Base-by-base conservation (phyloP, 2,888 invertebrate species). In the Encarsia formosa region DNA sequence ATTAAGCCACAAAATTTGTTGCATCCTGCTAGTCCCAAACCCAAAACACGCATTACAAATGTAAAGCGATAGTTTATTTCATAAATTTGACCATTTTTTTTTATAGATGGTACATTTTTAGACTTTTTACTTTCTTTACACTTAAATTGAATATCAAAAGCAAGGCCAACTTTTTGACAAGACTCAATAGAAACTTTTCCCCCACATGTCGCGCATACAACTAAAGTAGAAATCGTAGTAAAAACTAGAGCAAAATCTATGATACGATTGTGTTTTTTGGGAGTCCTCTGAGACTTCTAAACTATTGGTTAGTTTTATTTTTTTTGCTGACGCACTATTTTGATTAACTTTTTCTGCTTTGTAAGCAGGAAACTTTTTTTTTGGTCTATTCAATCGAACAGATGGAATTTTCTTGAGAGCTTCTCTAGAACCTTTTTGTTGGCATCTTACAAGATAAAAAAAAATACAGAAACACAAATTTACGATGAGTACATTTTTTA, bases 171-270 rank as follows among this genome's bases (percentile, higher is more conserved):
- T 13, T 40, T 42, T 24, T 13, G 1, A 52, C 52, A 48, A 32
- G 29, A 26, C 18, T 45, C 34, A 11, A 50, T 24, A 39, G 19
- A 54, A 54, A 22, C 49, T 49, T 13, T 44, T 26, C 8, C 44
- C 50, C 22, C 44, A 26, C 43, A 32, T 34, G 24, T 26, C 18
- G 2, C n/a, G 13, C 32, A 43, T 20, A 59, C 55, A 40, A 62
- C 50, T 32, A 53, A 40, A 31, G 58, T 39, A 20, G 59, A 49
- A 51, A 61, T 34, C 37, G 57, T 56, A 34, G 52, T 45, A 56
- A 60, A 59, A 43, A 57, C 60, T n/a, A 55, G 37, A 26, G 59
- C 26, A 40, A 60, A 61, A 42, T 60, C 49, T 24, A 61, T 40
- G 16, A 60, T 22, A 29, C 52, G 39, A 46, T 57, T 59, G 39